These are phyloP conservation scores for Pollenia amentaria DNA, from an alignment of 2,888 invertebrate genomes.

Conservation along the genomic window DNA sequence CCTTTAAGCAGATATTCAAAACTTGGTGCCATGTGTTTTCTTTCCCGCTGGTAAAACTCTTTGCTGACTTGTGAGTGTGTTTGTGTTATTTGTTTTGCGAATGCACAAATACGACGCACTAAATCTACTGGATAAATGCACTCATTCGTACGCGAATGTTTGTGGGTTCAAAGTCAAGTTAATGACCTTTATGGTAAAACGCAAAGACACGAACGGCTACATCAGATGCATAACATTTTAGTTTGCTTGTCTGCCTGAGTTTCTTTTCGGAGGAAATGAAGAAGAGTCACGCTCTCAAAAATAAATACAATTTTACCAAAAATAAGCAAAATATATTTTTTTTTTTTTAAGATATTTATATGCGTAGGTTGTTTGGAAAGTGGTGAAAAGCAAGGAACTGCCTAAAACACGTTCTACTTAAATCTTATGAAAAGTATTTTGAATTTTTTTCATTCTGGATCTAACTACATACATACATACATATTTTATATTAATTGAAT, in stretches of 20 bases:
- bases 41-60: not conserved
- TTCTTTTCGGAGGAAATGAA: slow-evolving; percentile 31
- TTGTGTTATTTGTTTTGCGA: not conserved
- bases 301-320: slow-evolving; percentile 46
- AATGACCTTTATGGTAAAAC: slow-evolving; percentile 67
- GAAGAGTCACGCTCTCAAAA: slow-evolving; percentile 39
- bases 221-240: slow-evolving; percentile 16
- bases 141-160: slow-evolving; percentile 12
- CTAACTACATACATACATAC: not conserved
- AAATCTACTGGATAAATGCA: slow-evolving; percentile 30
- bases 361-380: slow-evolving; percentile 4
- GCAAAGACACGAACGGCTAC: slow-evolving; percentile 42
- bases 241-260: not conserved
- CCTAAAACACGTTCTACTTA: not conserved
- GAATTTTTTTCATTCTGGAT: not conserved
- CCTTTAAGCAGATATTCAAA: too few relatives aligned
- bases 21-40: too few relatives aligned
- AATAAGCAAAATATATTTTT: not conserved
- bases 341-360: not conserved
- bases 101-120: slow-evolving; percentile 50
- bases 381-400: not conserved
- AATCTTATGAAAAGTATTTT: not conserved
- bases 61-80: not conserved
- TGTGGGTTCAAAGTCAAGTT: slow-evolving; percentile 71
- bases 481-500: not conserved